A percentile compares a stretch with the other conserved stretches of the same genome.
phyloP scores from a whole-genome alignment of 2,888 invertebrate genomes.

The Eupithecia inturbata region DNA sequence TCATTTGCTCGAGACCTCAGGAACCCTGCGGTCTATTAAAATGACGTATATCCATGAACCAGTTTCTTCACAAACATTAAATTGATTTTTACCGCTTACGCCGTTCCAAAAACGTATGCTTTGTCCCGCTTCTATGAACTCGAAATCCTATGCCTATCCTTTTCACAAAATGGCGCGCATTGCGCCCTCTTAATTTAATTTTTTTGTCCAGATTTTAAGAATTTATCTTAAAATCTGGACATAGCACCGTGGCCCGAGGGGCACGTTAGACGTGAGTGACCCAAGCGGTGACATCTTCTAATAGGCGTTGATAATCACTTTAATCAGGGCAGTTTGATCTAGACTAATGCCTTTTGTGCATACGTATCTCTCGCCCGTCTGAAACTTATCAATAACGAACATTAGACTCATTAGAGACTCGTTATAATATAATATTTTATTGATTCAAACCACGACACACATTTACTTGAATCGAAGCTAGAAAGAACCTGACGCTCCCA shows the following conservation, averaged over 20 bases:
- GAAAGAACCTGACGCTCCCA: neutral
- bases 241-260: neutral
- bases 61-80: no score
- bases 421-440: neutral
- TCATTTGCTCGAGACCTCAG: no score
- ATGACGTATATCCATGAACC: no score
- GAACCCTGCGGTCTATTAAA: no score
- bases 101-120: no score
- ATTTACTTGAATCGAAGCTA: conserved; percentile 1
- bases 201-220: no score
- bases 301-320: neutral
- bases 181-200: no score
- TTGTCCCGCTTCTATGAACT: no score
- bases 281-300: neutral
- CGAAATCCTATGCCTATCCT: no score
- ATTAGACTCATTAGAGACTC: neutral
- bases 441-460: conserved; percentile 1
- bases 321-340: neutral
- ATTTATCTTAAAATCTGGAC: no score
- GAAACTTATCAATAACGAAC: neutral
- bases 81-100: no score
- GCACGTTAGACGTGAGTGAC: neutral
- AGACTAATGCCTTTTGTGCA: neutral
- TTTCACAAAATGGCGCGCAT: no score
- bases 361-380: neutral